Percentiles rank a stretch among this genome's conserved stretches.
These are phyloP conservation scores for Channa striata DNA, from an alignment of 2,797 vertebrate species.

Conservation along the genomic window DNA sequence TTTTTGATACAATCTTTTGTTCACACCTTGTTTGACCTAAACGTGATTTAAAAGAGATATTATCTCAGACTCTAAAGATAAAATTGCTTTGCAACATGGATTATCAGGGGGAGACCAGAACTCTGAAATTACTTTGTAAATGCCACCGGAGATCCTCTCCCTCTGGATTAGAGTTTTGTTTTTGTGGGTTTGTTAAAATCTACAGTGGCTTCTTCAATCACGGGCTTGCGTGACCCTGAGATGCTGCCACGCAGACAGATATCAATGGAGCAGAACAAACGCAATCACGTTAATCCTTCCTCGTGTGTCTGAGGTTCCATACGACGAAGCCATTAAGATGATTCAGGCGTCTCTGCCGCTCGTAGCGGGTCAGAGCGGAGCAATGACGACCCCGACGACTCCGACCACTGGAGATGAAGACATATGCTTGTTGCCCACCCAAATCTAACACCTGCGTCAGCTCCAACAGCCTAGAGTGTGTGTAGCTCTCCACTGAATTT, in stretches of 20 bases:
- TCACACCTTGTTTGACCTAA: slow-evolving; percentile 15
- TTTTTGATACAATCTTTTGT: neutral
- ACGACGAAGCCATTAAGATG: slow-evolving; percentile 69
- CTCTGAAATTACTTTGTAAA: slow-evolving; percentile 32
- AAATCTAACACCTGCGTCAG: slow-evolving; percentile 47
- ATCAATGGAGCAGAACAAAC: slow-evolving; percentile 56
- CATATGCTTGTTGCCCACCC: slow-evolving; percentile 46
- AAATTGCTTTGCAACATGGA: slow-evolving; percentile 38
- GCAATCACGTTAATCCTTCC: slow-evolving; percentile 62
- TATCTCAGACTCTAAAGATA: slow-evolving; percentile 23
- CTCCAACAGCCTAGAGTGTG: slow-evolving; percentile 22
- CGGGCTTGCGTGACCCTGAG: slow-evolving; percentile 42
- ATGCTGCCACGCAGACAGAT: slow-evolving; percentile 53
- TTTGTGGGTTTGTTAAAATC: slow-evolving; percentile 43
- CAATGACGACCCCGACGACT: slow-evolving; percentile 51
- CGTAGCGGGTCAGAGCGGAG: slow-evolving; percentile 53
- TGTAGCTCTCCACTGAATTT: slow-evolving; percentile 49
- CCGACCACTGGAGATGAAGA: slow-evolving; percentile 53
- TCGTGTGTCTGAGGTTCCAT: slow-evolving; percentile 46
- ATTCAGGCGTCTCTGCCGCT: slow-evolving; percentile 64
- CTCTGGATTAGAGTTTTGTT: slow-evolving; percentile 11
- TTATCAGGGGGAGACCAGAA: slow-evolving; percentile 22
- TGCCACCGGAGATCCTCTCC: slow-evolving; percentile 18
- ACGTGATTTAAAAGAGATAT: slow-evolving; percentile 35
- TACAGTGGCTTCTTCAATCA: slow-evolving; percentile 36